A percentile compares a stretch with the other conserved stretches of the same genome.
Conservation (phyloP, 2,113 vertebrate species). For the Oryzias melastigma region DNA sequence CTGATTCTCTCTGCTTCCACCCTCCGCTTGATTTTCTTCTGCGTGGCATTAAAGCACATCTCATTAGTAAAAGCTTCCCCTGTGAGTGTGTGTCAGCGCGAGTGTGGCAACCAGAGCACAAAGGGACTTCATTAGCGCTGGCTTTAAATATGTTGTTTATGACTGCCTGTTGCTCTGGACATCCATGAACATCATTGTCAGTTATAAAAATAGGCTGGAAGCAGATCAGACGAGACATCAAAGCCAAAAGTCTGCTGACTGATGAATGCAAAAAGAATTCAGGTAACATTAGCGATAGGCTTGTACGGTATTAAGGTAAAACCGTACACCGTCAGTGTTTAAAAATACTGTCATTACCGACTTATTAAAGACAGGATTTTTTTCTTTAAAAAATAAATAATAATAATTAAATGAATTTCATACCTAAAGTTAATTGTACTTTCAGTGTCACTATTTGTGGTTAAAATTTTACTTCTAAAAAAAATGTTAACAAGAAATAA, state of each 20-base stretch:
- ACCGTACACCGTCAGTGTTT: too few relatives aligned
- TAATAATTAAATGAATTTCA: too few relatives aligned
- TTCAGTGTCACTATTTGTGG: too few relatives aligned
- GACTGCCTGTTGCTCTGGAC: constrained; percentile 42
- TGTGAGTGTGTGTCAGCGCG: constrained; percentile 7
- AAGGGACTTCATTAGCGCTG: constrained; percentile 66
- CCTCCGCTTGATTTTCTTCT: constrained; percentile 19
- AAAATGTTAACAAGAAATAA: too few relatives aligned
- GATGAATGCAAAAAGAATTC: constrained; percentile 12
- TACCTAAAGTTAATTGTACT: too few relatives aligned
- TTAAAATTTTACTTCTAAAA: too few relatives aligned
- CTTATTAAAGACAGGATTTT: too few relatives aligned
- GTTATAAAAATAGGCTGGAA: constrained; percentile 47
- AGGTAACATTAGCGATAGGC: neutral
- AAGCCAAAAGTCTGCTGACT: constrained; percentile 16
- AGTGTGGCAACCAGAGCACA: constrained; percentile 37
- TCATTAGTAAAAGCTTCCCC: constrained; percentile 55
- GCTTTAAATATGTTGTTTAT: constrained; percentile 56
- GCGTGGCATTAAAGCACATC: constrained; percentile 42
- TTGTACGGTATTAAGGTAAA: too few relatives aligned
- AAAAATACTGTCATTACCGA: too few relatives aligned
- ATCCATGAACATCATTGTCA: constrained; percentile 45
- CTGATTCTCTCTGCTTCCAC: constrained; percentile 30
- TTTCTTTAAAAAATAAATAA: too few relatives aligned
- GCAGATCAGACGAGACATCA: constrained; percentile 17